A percentile compares a stretch with the other conserved stretches of the same genome.
Evolutionary conservation across 2,888 invertebrate species (phyloP).

Genomic region (Electrophaes corylata): DNA sequence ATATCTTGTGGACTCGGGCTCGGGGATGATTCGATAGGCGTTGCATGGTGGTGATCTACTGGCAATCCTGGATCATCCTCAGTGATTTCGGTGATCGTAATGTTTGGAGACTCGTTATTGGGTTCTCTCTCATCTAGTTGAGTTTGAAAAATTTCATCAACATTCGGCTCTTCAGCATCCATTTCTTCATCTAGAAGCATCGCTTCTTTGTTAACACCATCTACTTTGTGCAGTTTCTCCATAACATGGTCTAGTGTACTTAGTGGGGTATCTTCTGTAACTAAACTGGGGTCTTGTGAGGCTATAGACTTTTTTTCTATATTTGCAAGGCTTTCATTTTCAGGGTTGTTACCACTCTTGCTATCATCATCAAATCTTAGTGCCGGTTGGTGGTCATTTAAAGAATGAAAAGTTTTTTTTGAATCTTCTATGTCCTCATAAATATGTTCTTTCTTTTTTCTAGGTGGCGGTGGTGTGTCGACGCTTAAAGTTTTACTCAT

Average conservation of each 20-base stretch:
- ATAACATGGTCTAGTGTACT: constrained; percentile 71
- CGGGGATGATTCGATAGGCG: constrained; percentile 74
- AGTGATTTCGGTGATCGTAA: constrained; percentile 79
- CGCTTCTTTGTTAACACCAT: constrained; percentile 66
- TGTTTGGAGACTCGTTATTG: constrained; percentile 71
- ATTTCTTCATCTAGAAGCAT: constrained; percentile 67
- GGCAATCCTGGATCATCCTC: constrained; percentile 65
- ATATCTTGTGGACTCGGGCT: constrained; percentile 69
- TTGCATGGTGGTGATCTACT: constrained; percentile 53
- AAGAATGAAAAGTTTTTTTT: constrained; percentile 78
- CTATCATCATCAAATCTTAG: constrained; percentile 58
- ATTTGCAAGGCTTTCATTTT: constrained; percentile 70
- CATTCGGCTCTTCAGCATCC: constrained; percentile 73
- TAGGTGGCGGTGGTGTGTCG: constrained; percentile 74
- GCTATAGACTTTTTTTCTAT: constrained; percentile 73
- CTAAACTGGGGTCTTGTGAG: constrained; percentile 78
- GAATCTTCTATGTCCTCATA: constrained; percentile 86
- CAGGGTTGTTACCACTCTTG: constrained; percentile 64
- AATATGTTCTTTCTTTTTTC: constrained; percentile 85
- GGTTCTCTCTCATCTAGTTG: constrained; percentile 67
- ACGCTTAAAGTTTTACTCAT: constrained; percentile 76
- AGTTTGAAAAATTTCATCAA: constrained; percentile 75
- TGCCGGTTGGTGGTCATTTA: constrained; percentile 59
- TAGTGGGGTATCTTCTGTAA: constrained; percentile 66
- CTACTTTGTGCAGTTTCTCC: constrained; percentile 73